phyloP scores from a whole-genome alignment of 2,888 invertebrate genomes.

The Meghimatium bilineatum region DNA sequence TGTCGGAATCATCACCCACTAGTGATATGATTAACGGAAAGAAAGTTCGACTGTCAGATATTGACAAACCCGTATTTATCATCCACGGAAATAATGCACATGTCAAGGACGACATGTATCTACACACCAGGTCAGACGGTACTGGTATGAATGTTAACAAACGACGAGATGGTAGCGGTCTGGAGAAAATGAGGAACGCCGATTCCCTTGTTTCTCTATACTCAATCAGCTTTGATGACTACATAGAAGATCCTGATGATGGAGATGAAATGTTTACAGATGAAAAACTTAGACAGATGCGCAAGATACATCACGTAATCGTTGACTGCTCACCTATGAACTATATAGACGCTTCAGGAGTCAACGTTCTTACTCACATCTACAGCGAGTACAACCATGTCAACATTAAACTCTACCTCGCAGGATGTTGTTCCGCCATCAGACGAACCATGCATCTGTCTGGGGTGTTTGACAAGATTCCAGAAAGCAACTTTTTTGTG shows the following conservation, averaged over 20 bases:
- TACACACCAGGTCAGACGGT: neutral
- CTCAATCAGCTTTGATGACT: slow-evolving; percentile 49
- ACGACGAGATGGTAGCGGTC: slow-evolving; percentile 22
- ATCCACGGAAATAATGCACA: slow-evolving; percentile 46
- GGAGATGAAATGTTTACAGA: slow-evolving; percentile 63
- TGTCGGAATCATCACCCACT: neutral
- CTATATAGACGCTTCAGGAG: slow-evolving; percentile 69
- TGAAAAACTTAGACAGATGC: slow-evolving; percentile 63
- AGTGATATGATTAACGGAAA: neutral
- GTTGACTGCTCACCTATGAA: slow-evolving; percentile 67
- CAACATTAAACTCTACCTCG: slow-evolving; percentile 65
- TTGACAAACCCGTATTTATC: slow-evolving; percentile 57
- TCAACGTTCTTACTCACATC: slow-evolving; percentile 67
- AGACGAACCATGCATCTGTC: slow-evolving; percentile 63
- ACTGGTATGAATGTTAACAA: neutral
- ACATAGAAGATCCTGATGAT: slow-evolving; percentile 62
- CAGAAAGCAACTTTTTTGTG: slow-evolving; percentile 61
- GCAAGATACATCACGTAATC: slow-evolving; percentile 67
- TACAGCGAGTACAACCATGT: slow-evolving; percentile 68
- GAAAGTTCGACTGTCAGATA: slow-evolving; percentile 48
- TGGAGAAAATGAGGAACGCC: neutral
- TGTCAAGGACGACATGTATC: neutral
- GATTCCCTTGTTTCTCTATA: slow-evolving; percentile 33
- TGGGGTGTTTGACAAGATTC: slow-evolving; percentile 64
- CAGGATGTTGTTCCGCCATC: slow-evolving; percentile 61